These are phyloP conservation scores for Ctenoplectra terminalis DNA, from an alignment of 1,140 invertebrate species.

Conservation along the genomic window DNA sequence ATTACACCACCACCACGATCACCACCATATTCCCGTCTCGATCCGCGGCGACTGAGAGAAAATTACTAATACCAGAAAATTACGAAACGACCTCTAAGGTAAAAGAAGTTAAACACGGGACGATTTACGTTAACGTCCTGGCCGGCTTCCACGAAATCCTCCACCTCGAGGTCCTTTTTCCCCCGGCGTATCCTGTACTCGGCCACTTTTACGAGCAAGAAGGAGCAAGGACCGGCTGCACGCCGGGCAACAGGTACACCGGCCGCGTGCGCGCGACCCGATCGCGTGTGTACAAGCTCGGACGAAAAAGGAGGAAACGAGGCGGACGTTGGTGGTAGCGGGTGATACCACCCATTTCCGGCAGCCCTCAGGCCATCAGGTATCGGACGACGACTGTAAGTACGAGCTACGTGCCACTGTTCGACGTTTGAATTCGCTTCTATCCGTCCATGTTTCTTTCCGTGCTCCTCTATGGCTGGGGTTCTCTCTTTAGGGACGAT, in stretches of 20 bases:
- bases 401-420: slow-evolving; percentile 8
- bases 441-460: neutral
- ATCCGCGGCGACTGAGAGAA: slow-evolving; percentile 19
- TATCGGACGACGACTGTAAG: slow-evolving; percentile 15
- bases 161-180: slow-evolving; percentile 53
- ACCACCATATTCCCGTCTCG: neutral
- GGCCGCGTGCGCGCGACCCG: slow-evolving; percentile 33
- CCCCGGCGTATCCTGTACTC: slow-evolving; percentile 40
- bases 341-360: slow-evolving; percentile 79
- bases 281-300: slow-evolving; percentile 64
- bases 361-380: slow-evolving; percentile 62
- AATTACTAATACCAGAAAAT: slow-evolving; percentile 48
- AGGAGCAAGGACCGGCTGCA: slow-evolving; percentile 33
- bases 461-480: too few species aligned
- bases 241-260: slow-evolving; percentile 29
- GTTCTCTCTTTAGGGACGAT: too few species aligned
- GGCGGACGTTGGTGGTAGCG: slow-evolving; percentile 72
- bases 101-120: slow-evolving; percentile 53
- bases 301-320: slow-evolving; percentile 70
- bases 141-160: slow-evolving; percentile 47
- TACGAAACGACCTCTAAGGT: slow-evolving; percentile 39
- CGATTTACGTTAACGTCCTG: slow-evolving; percentile 50
- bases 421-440: slow-evolving; percentile 3
- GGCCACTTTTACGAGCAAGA: slow-evolving; percentile 47
- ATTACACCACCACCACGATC: neutral